A percentile compares a stretch with the other conserved stretches of the same genome.
Evolutionary conservation across 1,140 invertebrate genomes (phyloP).

Genomic region (Cydia fagiglandana): DNA sequence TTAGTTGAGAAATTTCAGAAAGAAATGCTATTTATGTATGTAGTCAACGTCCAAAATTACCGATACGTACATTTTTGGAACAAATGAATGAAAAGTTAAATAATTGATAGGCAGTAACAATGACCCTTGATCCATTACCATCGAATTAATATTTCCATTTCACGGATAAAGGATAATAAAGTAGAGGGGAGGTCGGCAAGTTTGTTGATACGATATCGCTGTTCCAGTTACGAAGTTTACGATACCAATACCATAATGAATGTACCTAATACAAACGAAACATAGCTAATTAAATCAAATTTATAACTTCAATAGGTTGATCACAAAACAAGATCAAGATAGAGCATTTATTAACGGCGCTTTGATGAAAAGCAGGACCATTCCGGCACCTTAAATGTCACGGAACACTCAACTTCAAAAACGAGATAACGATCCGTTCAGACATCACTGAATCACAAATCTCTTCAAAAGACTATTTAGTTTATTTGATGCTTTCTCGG

Average conservation of each 20-base stretch:
- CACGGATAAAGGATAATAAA: not conserved
- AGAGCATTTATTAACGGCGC: not conserved
- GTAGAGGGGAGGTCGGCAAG: no score
- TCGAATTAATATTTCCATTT: not conserved
- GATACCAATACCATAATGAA: no score
- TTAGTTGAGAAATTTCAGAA: no score
- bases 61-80: no score
- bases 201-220: no score
- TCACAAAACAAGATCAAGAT: not conserved
- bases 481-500: constrained; percentile 34
- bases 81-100: no score
- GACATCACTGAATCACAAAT: constrained; percentile 15
- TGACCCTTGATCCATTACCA: not conserved
- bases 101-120: not conserved
- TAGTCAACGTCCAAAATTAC: no score
- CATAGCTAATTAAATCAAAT: no score
- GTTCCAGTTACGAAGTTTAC: no score
- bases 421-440: constrained; percentile 19
- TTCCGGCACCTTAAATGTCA: not conserved
- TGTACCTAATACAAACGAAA: no score
- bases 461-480: constrained; percentile 39
- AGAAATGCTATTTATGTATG: no score
- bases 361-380: not conserved
- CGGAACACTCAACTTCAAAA: constrained; percentile 5
- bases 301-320: not conserved